Evolutionary conservation across 2,113 vertebrate species (phyloP).

Genomic region (Tachysurus fulvidraco): DNA sequence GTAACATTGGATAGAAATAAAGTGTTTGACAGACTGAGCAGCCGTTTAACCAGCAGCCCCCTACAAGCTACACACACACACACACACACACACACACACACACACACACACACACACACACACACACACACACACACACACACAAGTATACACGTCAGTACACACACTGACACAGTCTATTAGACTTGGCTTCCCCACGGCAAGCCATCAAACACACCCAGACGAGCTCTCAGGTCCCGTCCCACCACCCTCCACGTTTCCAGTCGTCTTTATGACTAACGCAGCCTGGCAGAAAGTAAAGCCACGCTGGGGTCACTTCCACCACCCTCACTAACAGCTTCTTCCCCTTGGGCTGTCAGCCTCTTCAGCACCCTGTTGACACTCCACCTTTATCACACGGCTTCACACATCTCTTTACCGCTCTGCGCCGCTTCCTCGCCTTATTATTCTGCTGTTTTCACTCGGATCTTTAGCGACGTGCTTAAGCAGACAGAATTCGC

Average conservation of each 20-base stretch:
- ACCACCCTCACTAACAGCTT: background rate
- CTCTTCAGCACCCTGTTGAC: background rate
- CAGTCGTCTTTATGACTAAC: conserved; percentile 11
- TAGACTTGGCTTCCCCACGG: conserved; percentile 14
- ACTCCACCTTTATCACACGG: background rate
- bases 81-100: conserved; percentile 19
- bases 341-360: background rate
- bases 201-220: conserved; percentile 30
- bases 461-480: background rate
- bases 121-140: conserved; percentile 16
- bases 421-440: background rate
- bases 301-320: conserved; percentile 8
- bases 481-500: background rate
- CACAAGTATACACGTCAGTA: background rate
- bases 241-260: conserved; percentile 6
- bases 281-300: background rate
- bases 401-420: background rate
- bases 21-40: background rate
- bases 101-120: conserved; percentile 5
- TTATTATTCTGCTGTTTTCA: background rate
- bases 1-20: background rate
- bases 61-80: conserved; percentile 5
- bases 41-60: conserved; percentile 14
- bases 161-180: conserved; percentile 15
- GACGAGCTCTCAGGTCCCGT: conserved; percentile 5